Evolutionary conservation across 1,140 invertebrate species (phyloP), one percentile per base, ranked within the genome.

Genomic region (Calliphora vicina): DNA sequence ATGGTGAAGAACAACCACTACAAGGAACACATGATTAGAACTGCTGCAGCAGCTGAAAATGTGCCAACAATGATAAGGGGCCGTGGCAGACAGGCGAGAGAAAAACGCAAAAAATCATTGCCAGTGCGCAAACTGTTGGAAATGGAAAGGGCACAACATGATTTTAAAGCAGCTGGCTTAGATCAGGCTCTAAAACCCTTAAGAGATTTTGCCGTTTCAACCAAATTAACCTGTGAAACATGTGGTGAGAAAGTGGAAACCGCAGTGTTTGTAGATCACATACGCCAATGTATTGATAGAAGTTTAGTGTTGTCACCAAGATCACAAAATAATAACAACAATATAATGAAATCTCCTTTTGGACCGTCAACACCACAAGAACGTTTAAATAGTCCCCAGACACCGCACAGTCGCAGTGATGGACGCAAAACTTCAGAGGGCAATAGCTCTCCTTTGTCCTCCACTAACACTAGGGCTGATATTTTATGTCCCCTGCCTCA

Each of bases 1-100:
- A 99, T 99, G 97, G 97, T 99, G n/a, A 97, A 98, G 90, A 98
- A 98, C 90, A 97, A 97, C 1, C 98, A 99, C 89, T 99, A 99
- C 90, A 99, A 99, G 91, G 97, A 99, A 87, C 96, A 98, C 90
- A 97, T 97, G 67, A 96, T 97, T 94, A 92, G 96, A 17, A 42
- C 81, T 2, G 82, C 83, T 0, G 73, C 83, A 23, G 17, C 83
- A 3, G 72, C 71, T 82, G 27, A 57, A 61, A 97, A 95, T 4
- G 95, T 97, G 88, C 96, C 94, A 86, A 96, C 96, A 1, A 95
- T 95, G 27, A 92, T 95, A 72, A 92, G 96, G 82, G 95, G 96
- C 25, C 92, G 96, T 50, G 93, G 96, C 72, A 92, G 96, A 45
- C 96, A 97, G 87, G 96, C 96, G 0, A 92, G 96, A 20, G 97